Conservation (phyloP, 2,888 invertebrate genomes). For the Lumbricus terrestris region DNA sequence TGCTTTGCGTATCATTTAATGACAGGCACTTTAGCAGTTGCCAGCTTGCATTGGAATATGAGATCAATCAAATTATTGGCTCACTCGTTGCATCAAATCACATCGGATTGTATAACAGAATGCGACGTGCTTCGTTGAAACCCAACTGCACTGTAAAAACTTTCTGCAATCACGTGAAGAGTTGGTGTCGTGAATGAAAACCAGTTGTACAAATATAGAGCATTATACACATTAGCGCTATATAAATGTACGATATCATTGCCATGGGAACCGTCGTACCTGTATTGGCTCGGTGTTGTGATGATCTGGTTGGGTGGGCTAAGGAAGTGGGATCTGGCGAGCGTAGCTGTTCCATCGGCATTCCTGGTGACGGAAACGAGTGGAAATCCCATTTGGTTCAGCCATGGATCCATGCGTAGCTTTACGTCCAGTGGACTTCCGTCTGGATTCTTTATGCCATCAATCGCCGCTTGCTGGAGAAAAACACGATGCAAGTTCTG, state of each 20-base stretch:
- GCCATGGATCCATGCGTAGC: constrained; percentile 32
- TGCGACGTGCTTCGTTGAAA: too few species aligned
- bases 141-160: neutral
- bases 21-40: too few species aligned
- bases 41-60: too few species aligned
- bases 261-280: constrained; percentile 5
- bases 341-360: constrained; percentile 3
- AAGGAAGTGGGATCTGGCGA: constrained; percentile 21
- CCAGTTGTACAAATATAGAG: too few species aligned
- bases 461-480: constrained; percentile 30
- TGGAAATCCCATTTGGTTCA: constrained; percentile 35
- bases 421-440: constrained; percentile 27
- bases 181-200: too few species aligned
- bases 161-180: neutral
- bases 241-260: neutral
- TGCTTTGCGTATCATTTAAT: too few species aligned
- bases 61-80: too few species aligned
- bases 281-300: constrained; percentile 6
- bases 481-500: neutral
- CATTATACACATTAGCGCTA: too few species aligned
- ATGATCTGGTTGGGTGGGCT: constrained; percentile 15
- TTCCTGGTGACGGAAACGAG: constrained; percentile 21
- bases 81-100: too few species aligned
- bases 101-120: too few species aligned
- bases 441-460: constrained; percentile 33